These are phyloP conservation scores for Chymomyza procnemis DNA, from an alignment of 2,888 invertebrate species.

Conservation along the genomic window DNA sequence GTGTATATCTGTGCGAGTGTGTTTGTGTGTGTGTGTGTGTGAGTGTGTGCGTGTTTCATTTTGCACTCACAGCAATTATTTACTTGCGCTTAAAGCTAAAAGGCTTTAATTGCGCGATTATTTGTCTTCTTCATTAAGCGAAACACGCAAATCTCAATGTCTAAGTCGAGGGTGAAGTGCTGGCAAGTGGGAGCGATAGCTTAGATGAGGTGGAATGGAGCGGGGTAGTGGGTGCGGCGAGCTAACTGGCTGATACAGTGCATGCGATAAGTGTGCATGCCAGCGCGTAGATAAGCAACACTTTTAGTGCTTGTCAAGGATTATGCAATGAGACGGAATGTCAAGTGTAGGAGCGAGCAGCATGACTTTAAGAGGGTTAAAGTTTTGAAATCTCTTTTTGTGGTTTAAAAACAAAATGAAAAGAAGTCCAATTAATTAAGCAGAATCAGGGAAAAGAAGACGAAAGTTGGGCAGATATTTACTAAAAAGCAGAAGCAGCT, in stretches of 20 bases:
- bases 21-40: constrained; percentile 15
- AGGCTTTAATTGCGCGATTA: constrained; percentile 77
- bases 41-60: constrained; percentile 45
- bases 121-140: constrained; percentile 76
- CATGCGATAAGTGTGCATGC: constrained; percentile 37
- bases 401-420: neutral
- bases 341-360: neutral
- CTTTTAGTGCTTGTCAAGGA: neutral
- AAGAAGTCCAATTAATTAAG: neutral
- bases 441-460: neutral
- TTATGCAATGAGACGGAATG: neutral
- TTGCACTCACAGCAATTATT: constrained; percentile 75
- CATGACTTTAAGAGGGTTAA: neutral
- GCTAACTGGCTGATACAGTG: constrained; percentile 41
- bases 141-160: constrained; percentile 75
- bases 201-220: neutral
- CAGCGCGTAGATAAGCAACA: constrained; percentile 1
- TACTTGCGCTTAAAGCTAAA: constrained; percentile 76
- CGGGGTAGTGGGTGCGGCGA: constrained; percentile 12
- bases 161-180: constrained; percentile 3
- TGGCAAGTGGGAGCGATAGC: neutral
- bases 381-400: neutral
- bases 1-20: constrained; percentile 10
- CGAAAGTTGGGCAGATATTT: neutral
- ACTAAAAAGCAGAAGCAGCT: neutral